Conservation (phyloP, 2,797 vertebrate genomes). For the Phoebastria nigripes region DNA sequence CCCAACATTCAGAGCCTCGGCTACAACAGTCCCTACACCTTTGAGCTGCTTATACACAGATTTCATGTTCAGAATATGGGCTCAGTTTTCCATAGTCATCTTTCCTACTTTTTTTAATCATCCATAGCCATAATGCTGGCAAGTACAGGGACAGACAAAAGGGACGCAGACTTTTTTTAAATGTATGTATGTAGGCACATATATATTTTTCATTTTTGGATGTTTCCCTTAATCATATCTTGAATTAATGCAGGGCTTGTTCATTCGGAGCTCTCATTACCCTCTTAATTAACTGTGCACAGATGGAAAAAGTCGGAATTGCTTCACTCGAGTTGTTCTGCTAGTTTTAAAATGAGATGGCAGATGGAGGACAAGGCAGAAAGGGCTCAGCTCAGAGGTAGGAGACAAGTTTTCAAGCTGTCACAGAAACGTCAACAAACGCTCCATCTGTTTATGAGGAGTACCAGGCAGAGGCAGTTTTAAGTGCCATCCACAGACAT, state of each 20-base stretch:
- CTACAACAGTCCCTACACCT: not conserved
- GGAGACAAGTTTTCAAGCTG: slow-evolving; percentile 83
- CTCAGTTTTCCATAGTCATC: not conserved
- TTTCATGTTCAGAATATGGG: not conserved
- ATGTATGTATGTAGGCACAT: not conserved
- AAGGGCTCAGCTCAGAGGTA: slow-evolving; percentile 76
- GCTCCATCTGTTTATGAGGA: slow-evolving; percentile 77
- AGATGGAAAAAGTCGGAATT: slow-evolving; percentile 84
- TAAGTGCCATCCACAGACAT: slow-evolving; percentile 40
- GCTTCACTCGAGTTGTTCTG: slow-evolving; percentile 82
- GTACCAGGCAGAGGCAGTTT: slow-evolving; percentile 60
- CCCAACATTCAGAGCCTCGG: not conserved
- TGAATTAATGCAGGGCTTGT: slow-evolving; percentile 81
- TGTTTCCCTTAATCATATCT: slow-evolving; percentile 81
- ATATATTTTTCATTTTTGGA: slow-evolving; percentile 60
- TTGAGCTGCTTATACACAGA: not conserved
- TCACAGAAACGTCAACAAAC: slow-evolving; percentile 80
- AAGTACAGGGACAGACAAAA: not conserved
- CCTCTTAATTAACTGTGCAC: slow-evolving; percentile 85
- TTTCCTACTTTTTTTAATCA: not conserved
- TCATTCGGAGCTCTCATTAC: slow-evolving; percentile 82
- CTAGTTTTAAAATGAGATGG: slow-evolving; percentile 81
- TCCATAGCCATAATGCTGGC: not conserved
- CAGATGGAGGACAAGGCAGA: slow-evolving; percentile 80
- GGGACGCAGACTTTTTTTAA: not conserved